phyloP scores from a whole-genome alignment of 2,888 invertebrate genomes.

The Harmothoe impar region DNA sequence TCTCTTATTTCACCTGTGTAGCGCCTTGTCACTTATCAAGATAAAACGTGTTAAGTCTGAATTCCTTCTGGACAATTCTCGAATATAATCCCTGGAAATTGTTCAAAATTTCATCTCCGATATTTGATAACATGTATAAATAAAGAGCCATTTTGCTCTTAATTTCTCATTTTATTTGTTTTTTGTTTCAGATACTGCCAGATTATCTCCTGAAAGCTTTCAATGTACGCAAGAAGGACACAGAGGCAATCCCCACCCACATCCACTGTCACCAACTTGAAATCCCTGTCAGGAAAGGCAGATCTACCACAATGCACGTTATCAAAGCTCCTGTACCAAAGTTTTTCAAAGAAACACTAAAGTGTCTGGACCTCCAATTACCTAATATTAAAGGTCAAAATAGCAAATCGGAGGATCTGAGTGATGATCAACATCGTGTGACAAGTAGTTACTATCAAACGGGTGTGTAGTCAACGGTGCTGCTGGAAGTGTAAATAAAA shows the following conservation, averaged over 20 bases:
- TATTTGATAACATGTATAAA: no score
- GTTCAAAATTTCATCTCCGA: no score
- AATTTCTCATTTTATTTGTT: neutral
- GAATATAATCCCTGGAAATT: no score
- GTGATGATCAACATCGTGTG: neutral
- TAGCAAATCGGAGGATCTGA: neutral
- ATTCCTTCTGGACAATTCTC: no score
- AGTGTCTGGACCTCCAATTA: neutral
- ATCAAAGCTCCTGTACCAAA: slow-evolving; percentile 34
- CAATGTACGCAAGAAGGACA: neutral
- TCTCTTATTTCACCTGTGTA: no score
- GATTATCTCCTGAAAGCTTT: neutral
- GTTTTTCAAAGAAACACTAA: slow-evolving; percentile 7
- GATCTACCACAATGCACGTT: neutral
- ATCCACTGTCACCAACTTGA: slow-evolving; percentile 36
- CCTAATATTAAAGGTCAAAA: neutral
- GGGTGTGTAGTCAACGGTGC: no score
- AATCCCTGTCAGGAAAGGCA: neutral
- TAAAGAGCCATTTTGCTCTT: no score
- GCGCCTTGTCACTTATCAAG: no score
- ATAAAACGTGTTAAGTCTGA: no score
- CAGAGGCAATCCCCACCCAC: neutral
- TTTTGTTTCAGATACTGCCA: slow-evolving; percentile 27
- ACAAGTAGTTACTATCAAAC: no score
- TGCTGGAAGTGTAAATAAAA: no score